Conservation (phyloP, 2,888 invertebrate species). For the Agrenia bidenticulata region DNA sequence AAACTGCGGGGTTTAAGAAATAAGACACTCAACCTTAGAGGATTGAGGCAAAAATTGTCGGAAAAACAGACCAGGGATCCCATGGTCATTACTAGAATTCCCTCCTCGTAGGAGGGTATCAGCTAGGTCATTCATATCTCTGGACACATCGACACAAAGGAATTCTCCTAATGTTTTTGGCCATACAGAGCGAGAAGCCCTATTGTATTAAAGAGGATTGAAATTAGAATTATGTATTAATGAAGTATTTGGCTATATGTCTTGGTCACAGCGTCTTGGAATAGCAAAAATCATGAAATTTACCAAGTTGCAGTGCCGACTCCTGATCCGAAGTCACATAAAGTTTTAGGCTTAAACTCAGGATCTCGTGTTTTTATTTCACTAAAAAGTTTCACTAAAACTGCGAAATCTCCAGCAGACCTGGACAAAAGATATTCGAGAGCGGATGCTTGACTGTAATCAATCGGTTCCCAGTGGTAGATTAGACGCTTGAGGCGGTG, state of each 20-base stretch:
- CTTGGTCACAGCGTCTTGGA: background rate
- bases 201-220: too few species aligned
- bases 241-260: too few species aligned
- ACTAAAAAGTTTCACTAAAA: constrained; percentile 68
- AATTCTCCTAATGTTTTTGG: constrained; percentile 72
- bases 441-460: constrained; percentile 67
- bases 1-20: background rate
- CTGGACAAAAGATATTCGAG: constrained; percentile 72
- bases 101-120: constrained; percentile 69
- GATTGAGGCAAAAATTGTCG: constrained; percentile 78
- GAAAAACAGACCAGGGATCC: constrained; percentile 67
- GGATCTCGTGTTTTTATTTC: constrained; percentile 69
- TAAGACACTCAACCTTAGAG: constrained; percentile 55
- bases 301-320: constrained; percentile 81
- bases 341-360: constrained; percentile 70
- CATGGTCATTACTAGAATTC: constrained; percentile 63
- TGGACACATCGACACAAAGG: constrained; percentile 79
- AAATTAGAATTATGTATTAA: too few species aligned
- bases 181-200: constrained; percentile 77
- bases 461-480: constrained; percentile 73
- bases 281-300: constrained; percentile 33
- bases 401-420: constrained; percentile 74
- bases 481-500: constrained; percentile 64
- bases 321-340: constrained; percentile 92
- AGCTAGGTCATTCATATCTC: constrained; percentile 79